Percentiles rank a stretch among this genome's conserved stretches.
These are phyloP conservation scores for Anguilla rostrata DNA, from an alignment of 2,113 vertebrate species.

Conservation along the genomic window DNA sequence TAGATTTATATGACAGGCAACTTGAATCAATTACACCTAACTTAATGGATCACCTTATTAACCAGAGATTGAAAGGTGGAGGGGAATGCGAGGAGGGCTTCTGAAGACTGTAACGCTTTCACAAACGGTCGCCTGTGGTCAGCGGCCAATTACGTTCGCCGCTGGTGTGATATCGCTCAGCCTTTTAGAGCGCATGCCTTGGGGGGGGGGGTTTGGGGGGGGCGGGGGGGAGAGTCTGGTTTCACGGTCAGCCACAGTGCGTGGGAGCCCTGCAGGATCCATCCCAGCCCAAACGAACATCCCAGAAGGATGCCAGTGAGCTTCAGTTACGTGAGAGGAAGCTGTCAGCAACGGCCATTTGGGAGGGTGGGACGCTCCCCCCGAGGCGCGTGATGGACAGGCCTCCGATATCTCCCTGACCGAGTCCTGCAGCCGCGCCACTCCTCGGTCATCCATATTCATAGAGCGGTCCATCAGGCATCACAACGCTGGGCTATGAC, in stretches of 20 bases:
- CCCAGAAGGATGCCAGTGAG: background rate
- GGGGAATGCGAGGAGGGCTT: background rate
- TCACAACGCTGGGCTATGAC: background rate
- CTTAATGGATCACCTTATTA: background rate
- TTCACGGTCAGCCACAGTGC: background rate
- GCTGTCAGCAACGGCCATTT: background rate
- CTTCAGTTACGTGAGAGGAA: background rate
- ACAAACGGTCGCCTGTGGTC: background rate
- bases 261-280: background rate
- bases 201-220: too few relatives aligned
- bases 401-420: background rate
- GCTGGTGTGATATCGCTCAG: background rate
- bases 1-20: background rate
- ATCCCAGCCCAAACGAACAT: background rate
- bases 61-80: background rate
- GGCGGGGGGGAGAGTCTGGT: background rate
- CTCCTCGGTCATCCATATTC: slow-evolving; percentile 8
- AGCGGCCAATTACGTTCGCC: background rate
- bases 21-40: background rate
- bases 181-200: background rate
- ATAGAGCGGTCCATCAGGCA: background rate
- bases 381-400: background rate
- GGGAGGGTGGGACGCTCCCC: background rate
- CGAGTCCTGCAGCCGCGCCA: background rate
- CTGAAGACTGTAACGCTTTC: background rate